phyloP scores from a whole-genome alignment of 2,888 invertebrate genomes.

The Endomychus coccineus region DNA sequence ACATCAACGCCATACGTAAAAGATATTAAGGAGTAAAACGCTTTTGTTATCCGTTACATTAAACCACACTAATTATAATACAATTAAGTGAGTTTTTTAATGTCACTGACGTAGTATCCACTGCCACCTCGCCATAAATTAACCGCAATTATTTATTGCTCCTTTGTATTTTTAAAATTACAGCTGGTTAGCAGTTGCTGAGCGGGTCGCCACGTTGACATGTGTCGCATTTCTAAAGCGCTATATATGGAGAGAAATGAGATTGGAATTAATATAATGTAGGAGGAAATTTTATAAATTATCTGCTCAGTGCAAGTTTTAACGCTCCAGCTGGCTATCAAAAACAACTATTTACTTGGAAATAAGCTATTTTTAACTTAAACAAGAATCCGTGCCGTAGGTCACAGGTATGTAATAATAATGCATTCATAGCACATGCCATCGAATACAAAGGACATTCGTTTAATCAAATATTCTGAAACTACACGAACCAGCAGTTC shows the following conservation, averaged over 20 bases:
- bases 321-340: too few species aligned
- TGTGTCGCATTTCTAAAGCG: constrained; percentile 24
- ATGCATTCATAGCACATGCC: too few species aligned
- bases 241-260: neutral
- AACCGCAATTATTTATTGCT: constrained; percentile 31
- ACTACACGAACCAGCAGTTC: too few species aligned
- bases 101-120: constrained; percentile 14
- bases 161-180: constrained; percentile 28
- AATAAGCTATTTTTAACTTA: too few species aligned
- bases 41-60: neutral
- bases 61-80: constrained; percentile 14
- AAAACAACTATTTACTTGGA: too few species aligned
- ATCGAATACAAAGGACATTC: too few species aligned
- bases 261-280: constrained; percentile 1
- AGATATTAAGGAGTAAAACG: neutral
- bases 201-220: constrained; percentile 29
- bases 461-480: too few species aligned
- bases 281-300: too few species aligned
- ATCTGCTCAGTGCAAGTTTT: too few species aligned
- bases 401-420: too few species aligned
- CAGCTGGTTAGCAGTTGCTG: constrained; percentile 33
- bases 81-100: constrained; percentile 17
- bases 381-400: too few species aligned
- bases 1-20: too few species aligned
- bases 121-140: constrained; percentile 21